These are phyloP conservation scores for Morinoia aosen DNA, from an alignment of 2,888 invertebrate species.

Conservation along the genomic window DNA sequence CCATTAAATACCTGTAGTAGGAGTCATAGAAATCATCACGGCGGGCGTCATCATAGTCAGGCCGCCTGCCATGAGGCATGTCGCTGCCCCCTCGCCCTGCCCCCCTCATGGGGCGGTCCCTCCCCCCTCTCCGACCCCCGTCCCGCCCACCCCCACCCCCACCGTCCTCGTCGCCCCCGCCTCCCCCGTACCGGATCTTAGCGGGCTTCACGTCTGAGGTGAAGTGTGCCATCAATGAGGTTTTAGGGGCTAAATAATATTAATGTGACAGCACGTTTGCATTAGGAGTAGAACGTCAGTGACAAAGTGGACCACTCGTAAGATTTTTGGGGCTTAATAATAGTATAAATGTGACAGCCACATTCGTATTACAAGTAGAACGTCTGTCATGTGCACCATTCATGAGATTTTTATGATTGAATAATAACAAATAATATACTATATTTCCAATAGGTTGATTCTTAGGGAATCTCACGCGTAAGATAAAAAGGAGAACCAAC, in stretches of 20 bases:
- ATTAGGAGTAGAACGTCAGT: no score
- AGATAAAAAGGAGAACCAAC: no score
- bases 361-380: no score
- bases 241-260: neutral
- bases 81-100: slow-evolving; percentile 53
- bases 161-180: slow-evolving; percentile 49
- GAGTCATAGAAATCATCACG: slow-evolving; percentile 57
- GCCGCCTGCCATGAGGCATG: neutral
- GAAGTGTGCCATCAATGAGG: neutral
- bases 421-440: no score
- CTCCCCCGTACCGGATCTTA: slow-evolving; percentile 58
- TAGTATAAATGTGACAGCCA: no score
- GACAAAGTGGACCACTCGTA: no score
- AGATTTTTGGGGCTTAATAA: no score
- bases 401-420: no score
- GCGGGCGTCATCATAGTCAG: slow-evolving; percentile 38
- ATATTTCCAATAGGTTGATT: no score
- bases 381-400: no score
- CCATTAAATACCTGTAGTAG: slow-evolving; percentile 57
- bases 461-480: no score
- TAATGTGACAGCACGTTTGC: neutral
- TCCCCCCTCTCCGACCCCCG: slow-evolving; percentile 51
- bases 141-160: slow-evolving; percentile 28
- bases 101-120: slow-evolving; percentile 29
- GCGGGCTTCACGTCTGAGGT: slow-evolving; percentile 65